Evolutionary conservation across 2,113 vertebrate species (phyloP).

Genomic region (Poecilia latipinna): DNA sequence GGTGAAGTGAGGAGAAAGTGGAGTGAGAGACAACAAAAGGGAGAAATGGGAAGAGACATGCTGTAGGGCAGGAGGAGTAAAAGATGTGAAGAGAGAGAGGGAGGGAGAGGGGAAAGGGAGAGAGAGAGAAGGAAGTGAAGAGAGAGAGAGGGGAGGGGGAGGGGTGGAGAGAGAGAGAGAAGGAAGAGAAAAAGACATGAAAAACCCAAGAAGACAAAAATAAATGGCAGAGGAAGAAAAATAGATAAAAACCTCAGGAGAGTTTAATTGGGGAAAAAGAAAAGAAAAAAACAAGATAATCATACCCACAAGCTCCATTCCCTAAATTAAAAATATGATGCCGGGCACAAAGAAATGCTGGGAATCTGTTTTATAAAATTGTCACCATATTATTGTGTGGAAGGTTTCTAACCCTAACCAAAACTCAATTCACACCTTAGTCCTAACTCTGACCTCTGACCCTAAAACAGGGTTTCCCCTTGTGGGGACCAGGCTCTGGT

Average conservation of each 20-base stretch:
- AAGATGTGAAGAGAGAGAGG: not conserved
- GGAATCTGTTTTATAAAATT: not conserved
- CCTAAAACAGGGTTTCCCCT: no score
- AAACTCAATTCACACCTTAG: no score
- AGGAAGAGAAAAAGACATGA: not conserved
- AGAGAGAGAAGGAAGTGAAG: no score
- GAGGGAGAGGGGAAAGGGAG: not conserved
- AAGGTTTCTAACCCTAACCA: not conserved
- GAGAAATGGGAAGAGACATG: not conserved
- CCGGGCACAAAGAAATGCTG: not conserved
- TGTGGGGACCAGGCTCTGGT: no score
- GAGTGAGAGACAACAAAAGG: not conserved
- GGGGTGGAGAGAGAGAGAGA: not conserved
- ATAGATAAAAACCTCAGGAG: not conserved
- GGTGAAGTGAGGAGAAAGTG: conserved; percentile 19
- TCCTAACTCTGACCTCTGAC: no score
- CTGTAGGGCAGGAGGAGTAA: no score
- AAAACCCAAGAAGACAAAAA: not conserved
- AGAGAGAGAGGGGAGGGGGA: no score
- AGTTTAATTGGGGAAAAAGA: not conserved
- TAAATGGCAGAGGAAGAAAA: not conserved
- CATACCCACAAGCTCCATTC: not conserved
- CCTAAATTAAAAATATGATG: not conserved
- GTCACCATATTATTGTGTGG: not conserved
- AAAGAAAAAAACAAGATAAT: not conserved